Evolutionary conservation across 2,113 vertebrate species (phyloP).

Genomic region (Rhea americana): DNA sequence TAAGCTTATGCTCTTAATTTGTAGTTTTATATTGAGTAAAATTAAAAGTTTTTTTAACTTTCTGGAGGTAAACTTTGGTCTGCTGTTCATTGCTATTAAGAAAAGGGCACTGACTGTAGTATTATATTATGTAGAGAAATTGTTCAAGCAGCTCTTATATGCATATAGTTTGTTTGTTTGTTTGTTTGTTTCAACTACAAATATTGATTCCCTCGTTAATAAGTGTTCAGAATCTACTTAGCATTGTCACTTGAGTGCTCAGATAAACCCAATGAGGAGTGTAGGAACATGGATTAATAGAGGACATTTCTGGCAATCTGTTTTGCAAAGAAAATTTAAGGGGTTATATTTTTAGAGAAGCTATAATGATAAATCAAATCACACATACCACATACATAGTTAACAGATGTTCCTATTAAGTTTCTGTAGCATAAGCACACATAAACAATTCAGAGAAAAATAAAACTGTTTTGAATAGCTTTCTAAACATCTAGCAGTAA

Average conservation of each 20-base stretch:
- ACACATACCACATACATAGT: not conserved
- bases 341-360: not conserved
- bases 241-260: not conserved
- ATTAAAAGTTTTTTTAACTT: not conserved
- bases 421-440: not conserved
- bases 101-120: not conserved
- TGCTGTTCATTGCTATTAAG: not conserved
- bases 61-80: not conserved
- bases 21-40: not conserved
- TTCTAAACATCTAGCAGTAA: not conserved
- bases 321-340: not conserved
- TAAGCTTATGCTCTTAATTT: not conserved
- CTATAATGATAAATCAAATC: not conserved
- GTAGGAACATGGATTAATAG: not conserved
- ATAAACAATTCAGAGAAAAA: not conserved
- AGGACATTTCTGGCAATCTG: not conserved
- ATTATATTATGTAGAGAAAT: not conserved
- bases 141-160: not conserved
- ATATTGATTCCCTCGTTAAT: not conserved
- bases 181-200: not conserved
- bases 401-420: conserved; percentile 32
- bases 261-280: not conserved
- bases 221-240: not conserved
- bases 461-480: not conserved
- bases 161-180: not conserved